Percentiles rank a stretch among this genome's conserved stretches.
Evolutionary conservation across 2,113 vertebrate species (phyloP).

Genomic region (Chinchilla lanigera): DNA sequence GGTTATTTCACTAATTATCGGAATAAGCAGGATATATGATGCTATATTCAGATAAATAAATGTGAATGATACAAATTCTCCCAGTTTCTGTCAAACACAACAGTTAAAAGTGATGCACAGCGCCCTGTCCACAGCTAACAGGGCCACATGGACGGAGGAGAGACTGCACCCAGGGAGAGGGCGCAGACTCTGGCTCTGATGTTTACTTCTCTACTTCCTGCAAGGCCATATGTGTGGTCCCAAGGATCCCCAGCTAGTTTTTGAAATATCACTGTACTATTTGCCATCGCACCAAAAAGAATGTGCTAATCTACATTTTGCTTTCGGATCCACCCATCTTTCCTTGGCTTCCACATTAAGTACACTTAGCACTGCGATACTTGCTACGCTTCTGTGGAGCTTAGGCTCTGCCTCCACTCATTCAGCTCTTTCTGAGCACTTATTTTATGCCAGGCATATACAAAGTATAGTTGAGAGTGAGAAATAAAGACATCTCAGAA

Average conservation of each 20-base stretch:
- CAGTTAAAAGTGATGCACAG: background rate
- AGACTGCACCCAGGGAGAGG: background rate
- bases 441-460: background rate
- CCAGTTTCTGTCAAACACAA: background rate
- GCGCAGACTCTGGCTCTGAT: background rate
- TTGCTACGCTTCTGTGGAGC: background rate
- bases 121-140: background rate
- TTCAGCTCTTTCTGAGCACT: background rate
- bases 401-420: background rate
- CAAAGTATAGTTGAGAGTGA: background rate
- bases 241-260: background rate
- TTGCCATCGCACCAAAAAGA: background rate
- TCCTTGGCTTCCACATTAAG: background rate
- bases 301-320: background rate
- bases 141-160: background rate
- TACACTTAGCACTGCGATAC: background rate
- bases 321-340: background rate
- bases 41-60: conserved; percentile 22
- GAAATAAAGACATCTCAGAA: background rate
- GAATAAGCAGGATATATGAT: background rate
- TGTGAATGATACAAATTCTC: background rate
- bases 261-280: background rate
- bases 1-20: background rate
- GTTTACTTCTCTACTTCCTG: background rate
- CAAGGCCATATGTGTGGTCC: background rate